A percentile compares a stretch with the other conserved stretches of the same genome.
These are phyloP conservation scores for Actenoides hombroni DNA, from an alignment of 2,113 vertebrate genomes.

Conservation along the genomic window DNA sequence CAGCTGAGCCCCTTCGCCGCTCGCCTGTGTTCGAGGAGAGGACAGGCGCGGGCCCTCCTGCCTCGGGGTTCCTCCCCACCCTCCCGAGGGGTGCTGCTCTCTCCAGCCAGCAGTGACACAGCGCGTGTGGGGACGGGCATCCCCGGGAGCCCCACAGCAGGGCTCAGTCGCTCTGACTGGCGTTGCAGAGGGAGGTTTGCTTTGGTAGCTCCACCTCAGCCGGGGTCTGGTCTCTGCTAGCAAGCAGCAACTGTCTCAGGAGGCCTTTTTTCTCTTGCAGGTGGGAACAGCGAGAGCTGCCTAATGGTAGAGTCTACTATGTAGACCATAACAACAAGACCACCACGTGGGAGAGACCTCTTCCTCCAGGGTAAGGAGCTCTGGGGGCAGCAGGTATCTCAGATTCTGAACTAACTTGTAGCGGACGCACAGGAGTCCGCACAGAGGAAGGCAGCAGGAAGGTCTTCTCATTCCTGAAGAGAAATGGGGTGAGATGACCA, in stretches of 20 bases:
- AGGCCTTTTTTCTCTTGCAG: conserved; percentile 69
- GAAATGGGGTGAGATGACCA: background rate
- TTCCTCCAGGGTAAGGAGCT: conserved; percentile 88
- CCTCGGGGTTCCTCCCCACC: accelerated
- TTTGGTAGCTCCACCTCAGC: background rate
- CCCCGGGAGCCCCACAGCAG: background rate
- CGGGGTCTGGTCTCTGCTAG: background rate
- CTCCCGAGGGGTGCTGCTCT: background rate
- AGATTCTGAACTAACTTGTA: background rate
- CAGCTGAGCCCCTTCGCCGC: background rate
- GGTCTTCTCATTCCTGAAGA: background rate
- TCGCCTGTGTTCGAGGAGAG: background rate
- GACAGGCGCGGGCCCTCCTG: accelerated
- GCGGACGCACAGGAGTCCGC: no score
- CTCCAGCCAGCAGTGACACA: background rate
- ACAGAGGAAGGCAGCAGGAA: background rate
- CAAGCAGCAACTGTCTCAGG: background rate
- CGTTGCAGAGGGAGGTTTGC: background rate
- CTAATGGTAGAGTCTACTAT: conserved; percentile 94
- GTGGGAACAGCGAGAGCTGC: conserved; percentile 95
- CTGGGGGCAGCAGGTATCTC: background rate
- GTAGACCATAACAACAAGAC: conserved; percentile 99
- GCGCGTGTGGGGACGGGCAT: accelerated
- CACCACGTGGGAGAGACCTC: conserved; percentile 97
- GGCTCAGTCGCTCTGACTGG: background rate